Evolutionary conservation across 2,797 vertebrate species (phyloP), one percentile per base, ranked within the genome.

Genomic region (Hippocampus kuda): DNA sequence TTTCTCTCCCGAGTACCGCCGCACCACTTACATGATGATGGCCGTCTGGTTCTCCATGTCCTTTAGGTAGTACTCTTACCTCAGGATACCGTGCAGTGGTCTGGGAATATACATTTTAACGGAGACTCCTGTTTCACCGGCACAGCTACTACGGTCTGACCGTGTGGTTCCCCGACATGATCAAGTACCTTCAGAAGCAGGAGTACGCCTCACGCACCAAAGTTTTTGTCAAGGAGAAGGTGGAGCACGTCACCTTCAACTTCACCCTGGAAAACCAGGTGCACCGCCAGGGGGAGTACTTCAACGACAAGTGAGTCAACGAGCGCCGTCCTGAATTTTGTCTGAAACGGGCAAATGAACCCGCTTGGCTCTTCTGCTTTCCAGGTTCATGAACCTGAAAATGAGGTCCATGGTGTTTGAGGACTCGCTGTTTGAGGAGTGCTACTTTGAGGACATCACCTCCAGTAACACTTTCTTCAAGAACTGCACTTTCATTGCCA

Each of bases 1-100:
- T 71, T 98, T 99, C 26, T 89, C 90, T 0, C 94, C 95, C 0
- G 92, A 97, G 77, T 97, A 94, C 65, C 92, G 94, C 1, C 93
- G 95, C n/a, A 92, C 94, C 78, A 98, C 95, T 0, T 91, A 94
- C 72, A 95, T 97, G 94, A 94, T 98, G 95, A 98, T 98, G 95
- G 96, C 94, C 0, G 95, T 99, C 18, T 98, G 96, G 96, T 98
- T 99, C 89, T 97, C 95, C 68, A 98, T 99, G 95, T 96, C 95
- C 34, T 99, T 98, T 91, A 98, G 96, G 96, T 99, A 76, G 76
- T 26, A 38, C 1, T 38, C 13, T 51, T 6, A 51, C 49, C 48
- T 18, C 48, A 49, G 16, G 18, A 51, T 18, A 51, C 49, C 2
- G 4, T 49, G 1, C 20, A 22, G 22, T 51, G 49, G 20, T 20